Percentiles rank a stretch among this genome's conserved stretches.
These are phyloP conservation scores for Pandion haliaetus DNA, from an alignment of 2,113 vertebrate species.

Conservation along the genomic window DNA sequence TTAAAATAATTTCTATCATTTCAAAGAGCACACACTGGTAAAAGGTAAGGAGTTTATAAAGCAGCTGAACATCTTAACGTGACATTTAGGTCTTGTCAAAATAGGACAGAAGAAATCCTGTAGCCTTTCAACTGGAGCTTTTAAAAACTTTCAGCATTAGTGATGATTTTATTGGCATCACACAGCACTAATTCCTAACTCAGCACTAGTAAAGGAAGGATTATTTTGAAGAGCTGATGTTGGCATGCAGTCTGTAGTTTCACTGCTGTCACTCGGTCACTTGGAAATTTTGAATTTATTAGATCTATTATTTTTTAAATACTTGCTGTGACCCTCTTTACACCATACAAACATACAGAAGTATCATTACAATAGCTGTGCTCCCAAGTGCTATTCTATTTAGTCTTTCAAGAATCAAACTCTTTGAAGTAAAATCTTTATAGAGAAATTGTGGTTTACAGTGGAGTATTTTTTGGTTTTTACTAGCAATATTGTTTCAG, in stretches of 20 bases:
- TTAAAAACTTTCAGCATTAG: neutral
- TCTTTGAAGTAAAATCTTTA: neutral
- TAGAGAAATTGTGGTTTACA: neutral
- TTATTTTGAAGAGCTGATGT: neutral
- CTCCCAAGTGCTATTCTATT: neutral
- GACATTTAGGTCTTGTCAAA: neutral
- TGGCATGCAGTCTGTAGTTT: neutral
- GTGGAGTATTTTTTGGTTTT: neutral
- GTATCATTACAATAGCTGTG: neutral
- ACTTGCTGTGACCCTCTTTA: neutral
- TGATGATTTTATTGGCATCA: neutral
- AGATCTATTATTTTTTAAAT: neutral
- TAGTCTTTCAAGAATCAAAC: neutral
- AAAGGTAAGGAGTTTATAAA: neutral
- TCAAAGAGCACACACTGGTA: neutral
- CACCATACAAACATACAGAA: neutral
- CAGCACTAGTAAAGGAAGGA: neutral
- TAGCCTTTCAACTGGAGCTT: neutral
- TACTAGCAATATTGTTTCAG: neutral
- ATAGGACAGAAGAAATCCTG: neutral
- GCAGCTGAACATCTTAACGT: neutral
- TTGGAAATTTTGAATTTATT: neutral
- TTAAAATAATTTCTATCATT: neutral
- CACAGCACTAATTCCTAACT: neutral
- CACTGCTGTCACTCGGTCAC: neutral